A percentile compares a stretch with the other conserved stretches of the same genome.
Conservation (phyloP, 2,797 vertebrate species). For the Hybognathus amarus region DNA sequence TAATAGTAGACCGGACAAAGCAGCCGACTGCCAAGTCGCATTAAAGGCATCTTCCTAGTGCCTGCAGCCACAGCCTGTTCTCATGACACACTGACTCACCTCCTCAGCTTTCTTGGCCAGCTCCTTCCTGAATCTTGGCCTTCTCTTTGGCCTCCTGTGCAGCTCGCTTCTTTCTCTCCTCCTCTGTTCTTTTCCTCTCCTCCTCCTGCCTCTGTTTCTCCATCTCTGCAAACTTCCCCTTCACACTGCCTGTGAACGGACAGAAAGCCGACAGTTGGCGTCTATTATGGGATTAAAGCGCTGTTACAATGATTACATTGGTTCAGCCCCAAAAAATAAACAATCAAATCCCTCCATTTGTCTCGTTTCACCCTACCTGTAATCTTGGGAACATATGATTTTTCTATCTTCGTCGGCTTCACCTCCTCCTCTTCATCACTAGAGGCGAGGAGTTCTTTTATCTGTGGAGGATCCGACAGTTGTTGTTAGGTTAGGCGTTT, state of each 20-base stretch:
- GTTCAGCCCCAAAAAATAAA: too few species aligned
- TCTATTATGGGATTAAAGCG: slow-evolving; percentile 53
- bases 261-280: slow-evolving; percentile 51
- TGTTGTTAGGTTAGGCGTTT: slow-evolving; percentile 70
- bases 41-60: background rate
- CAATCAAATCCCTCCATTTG: background rate
- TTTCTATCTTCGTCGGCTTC: slow-evolving; percentile 86
- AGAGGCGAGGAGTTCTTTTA: slow-evolving; percentile 95
- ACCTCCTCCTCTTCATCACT: slow-evolving; percentile 93
- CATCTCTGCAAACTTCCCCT: slow-evolving; percentile 98
- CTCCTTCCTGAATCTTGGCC: slow-evolving; percentile 93
- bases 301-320: background rate
- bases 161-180: slow-evolving; percentile 89
- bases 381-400: slow-evolving; percentile 97
- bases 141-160: slow-evolving; percentile 94
- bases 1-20: slow-evolving; percentile 19
- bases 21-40: slow-evolving; percentile 21
- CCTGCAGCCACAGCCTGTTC: background rate
- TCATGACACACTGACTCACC: slow-evolving; percentile 74
- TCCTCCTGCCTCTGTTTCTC: slow-evolving; percentile 95
- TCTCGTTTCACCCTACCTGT: slow-evolving; percentile 82
- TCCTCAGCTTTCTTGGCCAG: slow-evolving; percentile 90
- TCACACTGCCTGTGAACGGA: slow-evolving; percentile 88
- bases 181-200: slow-evolving; percentile 89
- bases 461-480: slow-evolving; percentile 79